These are phyloP conservation scores for Eurytoma adleriae DNA, from an alignment of 2,888 invertebrate species.

Conservation along the genomic window DNA sequence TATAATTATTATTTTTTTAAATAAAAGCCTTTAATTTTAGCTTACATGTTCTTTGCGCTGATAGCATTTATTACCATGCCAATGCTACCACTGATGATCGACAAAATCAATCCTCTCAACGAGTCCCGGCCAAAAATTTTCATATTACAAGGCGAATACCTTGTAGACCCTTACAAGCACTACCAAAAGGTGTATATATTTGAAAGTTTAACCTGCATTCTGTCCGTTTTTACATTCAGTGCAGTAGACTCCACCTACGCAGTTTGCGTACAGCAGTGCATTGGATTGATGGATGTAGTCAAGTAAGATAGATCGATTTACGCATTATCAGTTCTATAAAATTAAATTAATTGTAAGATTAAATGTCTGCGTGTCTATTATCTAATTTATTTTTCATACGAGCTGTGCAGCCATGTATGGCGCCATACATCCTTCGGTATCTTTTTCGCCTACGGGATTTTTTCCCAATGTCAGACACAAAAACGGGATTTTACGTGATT, in stretches of 20 bases:
- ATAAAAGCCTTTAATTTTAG: background rate
- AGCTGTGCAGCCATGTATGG: no score
- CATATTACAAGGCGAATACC: conserved; percentile 33
- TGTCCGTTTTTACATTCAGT: background rate
- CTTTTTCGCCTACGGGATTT: no score
- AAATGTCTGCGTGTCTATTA: no score
- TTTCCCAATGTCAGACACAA: no score
- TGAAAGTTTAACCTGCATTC: conserved; percentile 9
- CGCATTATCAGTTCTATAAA: no score
- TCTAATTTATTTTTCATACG: no score
- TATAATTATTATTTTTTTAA: background rate
- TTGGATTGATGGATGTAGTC: conserved; percentile 29
- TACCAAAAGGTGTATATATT: conserved; percentile 28
- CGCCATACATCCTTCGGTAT: no score
- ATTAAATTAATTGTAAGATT: no score
- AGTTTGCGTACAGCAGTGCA: conserved; percentile 23
- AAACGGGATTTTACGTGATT: no score
- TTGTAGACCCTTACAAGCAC: conserved; percentile 7
- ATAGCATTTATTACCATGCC: conserved; percentile 21
- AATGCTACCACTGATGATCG: conserved; percentile 8
- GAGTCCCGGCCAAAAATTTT: conserved; percentile 1
- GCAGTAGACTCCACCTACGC: conserved; percentile 24
- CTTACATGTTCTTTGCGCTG: conserved; percentile 11
- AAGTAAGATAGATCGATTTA: conserved; percentile 6
- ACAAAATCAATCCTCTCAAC: conserved; percentile 9